Conservation (phyloP, 2,797 vertebrate genomes). For the Carcharodon carcharias region DNA sequence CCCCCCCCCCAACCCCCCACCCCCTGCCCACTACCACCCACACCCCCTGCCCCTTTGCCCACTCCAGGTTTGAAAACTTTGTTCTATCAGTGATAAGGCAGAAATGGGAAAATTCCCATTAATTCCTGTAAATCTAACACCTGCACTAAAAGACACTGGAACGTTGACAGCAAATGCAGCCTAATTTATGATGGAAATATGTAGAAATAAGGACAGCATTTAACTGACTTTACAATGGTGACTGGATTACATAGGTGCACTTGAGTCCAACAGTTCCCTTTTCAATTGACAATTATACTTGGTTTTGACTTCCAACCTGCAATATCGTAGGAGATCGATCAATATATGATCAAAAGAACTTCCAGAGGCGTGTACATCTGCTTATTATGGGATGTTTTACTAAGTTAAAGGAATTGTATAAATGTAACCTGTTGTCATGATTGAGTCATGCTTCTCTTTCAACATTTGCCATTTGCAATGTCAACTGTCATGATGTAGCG, state of each 20-base stretch:
- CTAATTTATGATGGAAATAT: neutral
- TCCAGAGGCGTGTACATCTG: neutral
- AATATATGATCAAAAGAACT: neutral
- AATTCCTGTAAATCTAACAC: no score
- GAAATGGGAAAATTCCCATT: no score
- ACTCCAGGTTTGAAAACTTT: no score
- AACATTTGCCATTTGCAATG: neutral
- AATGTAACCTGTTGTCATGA: neutral
- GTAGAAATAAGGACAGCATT: neutral
- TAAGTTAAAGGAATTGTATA: neutral
- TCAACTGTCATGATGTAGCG: neutral
- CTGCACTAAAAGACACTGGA: no score
- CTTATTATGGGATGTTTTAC: neutral
- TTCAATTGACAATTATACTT: neutral
- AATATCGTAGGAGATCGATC: neutral
- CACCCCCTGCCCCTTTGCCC: no score
- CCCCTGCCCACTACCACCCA: no score
- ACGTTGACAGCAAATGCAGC: no score
- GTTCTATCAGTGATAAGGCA: no score
- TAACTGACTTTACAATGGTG: neutral
- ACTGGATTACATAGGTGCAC: neutral
- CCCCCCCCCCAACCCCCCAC: no score
- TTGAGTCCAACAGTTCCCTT: neutral
- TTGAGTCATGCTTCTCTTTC: neutral
- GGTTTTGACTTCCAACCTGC: neutral